phyloP scores from a whole-genome alignment of 1,140 invertebrate genomes.

The Conus ventricosus region DNA sequence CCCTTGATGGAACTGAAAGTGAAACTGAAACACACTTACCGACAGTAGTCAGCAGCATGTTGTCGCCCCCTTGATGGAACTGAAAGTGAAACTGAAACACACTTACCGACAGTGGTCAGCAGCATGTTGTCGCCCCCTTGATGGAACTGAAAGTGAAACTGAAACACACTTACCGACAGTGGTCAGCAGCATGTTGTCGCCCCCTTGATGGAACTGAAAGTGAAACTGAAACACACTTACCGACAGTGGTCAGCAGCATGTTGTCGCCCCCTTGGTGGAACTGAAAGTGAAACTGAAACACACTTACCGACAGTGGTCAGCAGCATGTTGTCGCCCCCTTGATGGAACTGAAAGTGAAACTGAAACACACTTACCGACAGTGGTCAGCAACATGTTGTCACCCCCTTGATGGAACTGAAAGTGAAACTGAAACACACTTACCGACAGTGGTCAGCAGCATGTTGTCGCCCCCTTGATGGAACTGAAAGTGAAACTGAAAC shows the following conservation, averaged over 20 bases:
- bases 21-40: constrained; percentile 82
- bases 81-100: no score
- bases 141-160: no score
- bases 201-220: no score
- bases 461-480: no score
- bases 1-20: no score
- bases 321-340: constrained; percentile 99
- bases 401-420: no score
- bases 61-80: no score
- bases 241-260: constrained; percentile 98
- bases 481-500: no score
- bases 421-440: constrained; percentile 78
- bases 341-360: no score
- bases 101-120: constrained; percentile 96
- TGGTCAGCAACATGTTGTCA: constrained; percentile 99
- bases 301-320: constrained; percentile 96
- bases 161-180: constrained; percentile 89
- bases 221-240: constrained; percentile 80
- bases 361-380: constrained; percentile 87
- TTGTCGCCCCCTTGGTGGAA: no score
- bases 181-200: constrained; percentile 99
- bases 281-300: no score
- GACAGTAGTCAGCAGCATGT: constrained; percentile 98
- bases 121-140: constrained; percentile 99
- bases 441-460: constrained; percentile 98